Evolutionary conservation across 2,888 invertebrate genomes (phyloP).

Genomic region (Pristionchus arcanus): DNA sequence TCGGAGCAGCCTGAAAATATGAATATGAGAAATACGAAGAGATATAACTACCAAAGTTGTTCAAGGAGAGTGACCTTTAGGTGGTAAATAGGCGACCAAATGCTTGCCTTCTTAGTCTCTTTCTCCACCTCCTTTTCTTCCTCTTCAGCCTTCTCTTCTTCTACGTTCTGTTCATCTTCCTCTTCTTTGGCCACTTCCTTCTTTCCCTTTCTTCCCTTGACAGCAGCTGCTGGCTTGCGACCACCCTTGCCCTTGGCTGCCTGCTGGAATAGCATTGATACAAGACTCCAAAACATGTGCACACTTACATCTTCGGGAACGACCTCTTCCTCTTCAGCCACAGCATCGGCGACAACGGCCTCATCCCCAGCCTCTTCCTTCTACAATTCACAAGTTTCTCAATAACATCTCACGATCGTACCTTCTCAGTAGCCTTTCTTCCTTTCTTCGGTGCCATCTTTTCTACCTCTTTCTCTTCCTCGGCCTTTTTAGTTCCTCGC

Average conservation of each 20-base stretch:
- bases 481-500: constrained; percentile 25
- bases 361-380: background rate
- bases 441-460: constrained; percentile 33
- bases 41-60: background rate
- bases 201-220: constrained; percentile 32
- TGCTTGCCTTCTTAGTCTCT: background rate
- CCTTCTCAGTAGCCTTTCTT: constrained; percentile 4
- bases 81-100: too few species aligned
- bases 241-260: background rate
- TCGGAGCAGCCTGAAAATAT: background rate
- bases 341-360: background rate
- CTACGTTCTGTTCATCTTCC: background rate
- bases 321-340: background rate
- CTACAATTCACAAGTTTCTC: background rate
- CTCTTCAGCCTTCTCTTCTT: constrained; percentile 8
- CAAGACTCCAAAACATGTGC: background rate
- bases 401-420: background rate
- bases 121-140: background rate
- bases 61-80: too few species aligned
- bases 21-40: background rate
- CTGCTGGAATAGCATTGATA: background rate
- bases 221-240: constrained; percentile 5
- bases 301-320: background rate
- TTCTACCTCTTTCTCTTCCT: constrained; percentile 1
- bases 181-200: background rate